Percentiles rank a stretch among this genome's conserved stretches.
These are phyloP conservation scores for Hemistola chrysoprasaria DNA, from an alignment of 2,888 invertebrate species.

Conservation along the genomic window DNA sequence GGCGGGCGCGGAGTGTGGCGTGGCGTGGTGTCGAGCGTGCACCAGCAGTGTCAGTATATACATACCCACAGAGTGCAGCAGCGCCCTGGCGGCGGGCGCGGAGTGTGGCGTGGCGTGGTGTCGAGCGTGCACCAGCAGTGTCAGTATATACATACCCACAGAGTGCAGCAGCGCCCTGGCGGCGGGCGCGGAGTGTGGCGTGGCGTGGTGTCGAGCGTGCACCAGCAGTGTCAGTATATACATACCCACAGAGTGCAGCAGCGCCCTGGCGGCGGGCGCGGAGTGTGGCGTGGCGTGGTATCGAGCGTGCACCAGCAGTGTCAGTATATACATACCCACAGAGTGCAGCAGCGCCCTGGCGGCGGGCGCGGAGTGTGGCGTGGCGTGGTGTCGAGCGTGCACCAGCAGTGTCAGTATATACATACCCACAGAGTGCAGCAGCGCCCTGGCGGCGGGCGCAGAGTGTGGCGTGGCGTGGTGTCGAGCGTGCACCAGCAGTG, in stretches of 20 bases:
- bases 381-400: slow-evolving; percentile 86
- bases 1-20: slow-evolving; percentile 89
- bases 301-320: slow-evolving; percentile 89
- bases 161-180: neutral
- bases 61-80: no score
- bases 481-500: slow-evolving; percentile 81
- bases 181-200: neutral
- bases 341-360: no score
- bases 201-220: no score
- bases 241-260: slow-evolving; percentile 86
- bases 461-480: no score
- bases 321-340: no score
- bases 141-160: slow-evolving; percentile 57
- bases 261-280: slow-evolving; percentile 69
- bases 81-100: no score
- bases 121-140: slow-evolving; percentile 81
- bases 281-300: slow-evolving; percentile 69
- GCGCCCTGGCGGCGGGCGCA: no score
- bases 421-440: no score
- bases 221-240: neutral
- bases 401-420: no score
- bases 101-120: no score
- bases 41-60: no score
- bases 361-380: slow-evolving; percentile 89
- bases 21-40: slow-evolving; percentile 86